phyloP scores from a whole-genome alignment of 2,113 vertebrate species.

The Oncorhynchus tshawytscha region DNA sequence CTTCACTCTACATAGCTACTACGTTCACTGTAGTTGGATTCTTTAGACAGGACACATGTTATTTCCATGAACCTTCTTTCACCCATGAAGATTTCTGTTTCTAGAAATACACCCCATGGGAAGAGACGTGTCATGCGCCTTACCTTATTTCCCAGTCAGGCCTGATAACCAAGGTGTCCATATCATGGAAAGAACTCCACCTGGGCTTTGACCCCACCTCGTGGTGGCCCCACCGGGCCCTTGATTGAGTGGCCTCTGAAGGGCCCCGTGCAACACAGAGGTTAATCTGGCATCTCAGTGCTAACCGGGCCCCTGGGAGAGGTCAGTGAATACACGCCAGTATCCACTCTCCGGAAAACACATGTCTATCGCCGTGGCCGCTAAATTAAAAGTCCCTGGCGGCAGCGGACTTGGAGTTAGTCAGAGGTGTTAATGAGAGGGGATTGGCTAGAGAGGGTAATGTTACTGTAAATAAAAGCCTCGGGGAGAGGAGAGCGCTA shows the following conservation, averaged over 20 bases:
- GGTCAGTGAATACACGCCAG: not conserved
- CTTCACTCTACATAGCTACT: too few relatives aligned
- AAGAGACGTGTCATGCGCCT: not conserved
- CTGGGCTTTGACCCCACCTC: not conserved
- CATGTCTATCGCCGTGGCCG: not conserved
- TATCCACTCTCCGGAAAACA: not conserved
- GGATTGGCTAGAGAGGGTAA: not conserved
- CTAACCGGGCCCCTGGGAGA: not conserved
- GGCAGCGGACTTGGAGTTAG: not conserved
- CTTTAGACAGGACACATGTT: not conserved
- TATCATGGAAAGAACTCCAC: not conserved
- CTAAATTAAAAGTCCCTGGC: not conserved
- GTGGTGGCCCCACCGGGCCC: not conserved
- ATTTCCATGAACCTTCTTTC: not conserved
- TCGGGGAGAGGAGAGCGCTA: too few relatives aligned
- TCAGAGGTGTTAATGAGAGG: not conserved
- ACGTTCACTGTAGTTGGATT: not conserved
- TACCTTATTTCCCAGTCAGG: not conserved
- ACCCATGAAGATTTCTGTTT: not conserved
- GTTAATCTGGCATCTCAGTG: not conserved
- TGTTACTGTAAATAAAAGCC: not conserved
- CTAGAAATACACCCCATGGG: not conserved
- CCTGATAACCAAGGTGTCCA: too few relatives aligned
- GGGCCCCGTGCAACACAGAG: too few relatives aligned
- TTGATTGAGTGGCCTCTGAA: too few relatives aligned